These are phyloP conservation scores for Muntiacus muntjak DNA, from an alignment of 2,113 vertebrate species.

Conservation along the genomic window DNA sequence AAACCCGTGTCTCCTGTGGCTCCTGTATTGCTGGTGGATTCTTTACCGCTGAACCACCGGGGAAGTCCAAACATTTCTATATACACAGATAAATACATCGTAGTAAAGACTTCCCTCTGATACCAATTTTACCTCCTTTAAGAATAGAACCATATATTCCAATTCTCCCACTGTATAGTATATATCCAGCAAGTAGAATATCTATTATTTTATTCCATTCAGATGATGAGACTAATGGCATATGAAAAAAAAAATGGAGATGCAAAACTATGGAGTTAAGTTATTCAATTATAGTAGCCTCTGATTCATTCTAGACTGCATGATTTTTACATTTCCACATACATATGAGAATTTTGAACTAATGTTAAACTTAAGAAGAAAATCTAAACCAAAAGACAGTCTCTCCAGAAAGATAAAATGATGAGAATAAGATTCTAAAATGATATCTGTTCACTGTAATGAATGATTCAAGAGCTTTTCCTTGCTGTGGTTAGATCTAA, in stretches of 20 bases:
- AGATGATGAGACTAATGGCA: neutral
- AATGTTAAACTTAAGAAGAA: neutral
- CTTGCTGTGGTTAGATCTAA: neutral
- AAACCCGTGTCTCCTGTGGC: fast-evolving
- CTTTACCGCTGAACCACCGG: fast-evolving
- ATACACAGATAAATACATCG: neutral
- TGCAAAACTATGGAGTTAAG: neutral
- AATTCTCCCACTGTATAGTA: neutral
- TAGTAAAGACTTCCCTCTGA: neutral
- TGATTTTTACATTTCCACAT: neutral
- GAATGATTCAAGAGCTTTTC: neutral
- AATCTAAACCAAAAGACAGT: neutral
- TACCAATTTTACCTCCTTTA: neutral
- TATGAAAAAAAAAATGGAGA: neutral
- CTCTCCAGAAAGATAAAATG: neutral
- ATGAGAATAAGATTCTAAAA: neutral
- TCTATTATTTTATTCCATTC: neutral
- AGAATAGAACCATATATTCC: neutral
- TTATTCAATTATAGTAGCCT: neutral
- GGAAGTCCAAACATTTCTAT: neutral
- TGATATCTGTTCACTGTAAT: neutral
- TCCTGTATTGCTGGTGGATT: neutral
- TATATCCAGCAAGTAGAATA: neutral
- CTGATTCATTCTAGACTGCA: neutral
- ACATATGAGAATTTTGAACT: neutral